Evolutionary conservation across 2,113 vertebrate genomes (phyloP).

Genomic region (Myrmecophaga tridactyla): DNA sequence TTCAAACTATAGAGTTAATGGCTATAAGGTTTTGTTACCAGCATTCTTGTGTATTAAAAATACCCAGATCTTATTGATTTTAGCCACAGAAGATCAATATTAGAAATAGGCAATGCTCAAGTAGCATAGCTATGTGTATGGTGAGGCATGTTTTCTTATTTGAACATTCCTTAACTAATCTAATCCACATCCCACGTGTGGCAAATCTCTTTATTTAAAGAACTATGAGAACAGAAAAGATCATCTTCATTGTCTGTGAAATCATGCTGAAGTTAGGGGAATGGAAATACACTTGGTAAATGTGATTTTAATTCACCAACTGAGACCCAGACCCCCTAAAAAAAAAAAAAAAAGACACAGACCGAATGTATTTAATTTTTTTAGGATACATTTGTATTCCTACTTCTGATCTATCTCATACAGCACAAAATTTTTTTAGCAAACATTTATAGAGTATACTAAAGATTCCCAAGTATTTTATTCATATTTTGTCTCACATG

Average conservation of each 20-base stretch:
- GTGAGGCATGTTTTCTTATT: background rate
- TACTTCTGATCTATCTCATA: background rate
- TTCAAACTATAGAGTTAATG: background rate
- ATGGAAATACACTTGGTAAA: slow-evolving; percentile 8
- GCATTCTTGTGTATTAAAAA: background rate
- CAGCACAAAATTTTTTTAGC: background rate
- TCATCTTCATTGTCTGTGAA: background rate
- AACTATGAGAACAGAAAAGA: background rate
- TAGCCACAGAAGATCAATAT: background rate
- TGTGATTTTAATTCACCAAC: background rate
- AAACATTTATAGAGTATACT: background rate
- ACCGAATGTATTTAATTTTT: background rate
- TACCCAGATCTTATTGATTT: background rate
- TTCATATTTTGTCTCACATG: background rate
- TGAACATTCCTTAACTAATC: background rate
- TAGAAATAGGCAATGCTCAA: background rate
- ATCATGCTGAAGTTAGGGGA: background rate
- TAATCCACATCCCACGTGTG: background rate
- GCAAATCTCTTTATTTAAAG: background rate
- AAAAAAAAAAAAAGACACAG: background rate
- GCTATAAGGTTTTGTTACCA: background rate
- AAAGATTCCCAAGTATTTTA: background rate
- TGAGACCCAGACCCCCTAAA: background rate
- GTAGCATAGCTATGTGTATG: background rate
- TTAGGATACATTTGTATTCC: background rate